Base-by-base conservation (phyloP, 2,888 invertebrate genomes). In the Eilema griseolum region DNA sequence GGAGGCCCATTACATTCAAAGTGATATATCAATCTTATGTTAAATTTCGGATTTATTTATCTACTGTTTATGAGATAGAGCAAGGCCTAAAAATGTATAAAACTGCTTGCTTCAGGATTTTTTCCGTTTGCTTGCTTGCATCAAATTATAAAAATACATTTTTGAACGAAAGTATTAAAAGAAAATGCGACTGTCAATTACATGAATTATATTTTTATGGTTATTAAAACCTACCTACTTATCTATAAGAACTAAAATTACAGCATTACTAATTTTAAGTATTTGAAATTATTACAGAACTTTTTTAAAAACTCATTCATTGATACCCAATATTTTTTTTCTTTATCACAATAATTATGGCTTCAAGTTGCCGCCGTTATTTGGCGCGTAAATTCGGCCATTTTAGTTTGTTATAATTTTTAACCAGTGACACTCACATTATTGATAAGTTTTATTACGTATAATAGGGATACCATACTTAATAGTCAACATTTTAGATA, bases 381-480 rank as follows among this genome's bases (percentile, higher is more conserved):
- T 52, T 52, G 52, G 52, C 52, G 52, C 52, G n/a, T 2, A 52
- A 52, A 52, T n/a, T 52, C 52, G n/a, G 52, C 52, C 52, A 52
- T 52, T 52, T 52, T 52, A 10, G 2, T 52, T 52, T 46, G 0
- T 46, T 52, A n/a, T n/a, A 8, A 1, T 52, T 52, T 52, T 52
- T 52, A n/a, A n/a, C 52, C 7, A 52, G n/a, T n/a, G 52, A n/a
- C 52, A 52, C 52, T 52, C 52, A n/a, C 52, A 52, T 52, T 52
- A 52, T 52, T n/a, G 3, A n/a, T 10, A 52, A 52, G 52, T 52
- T 52, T n/a, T 20, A n/a, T n/a, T 1, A n/a, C 52, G 1, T 52
- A 2, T 20, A 46, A 16, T 46, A 20, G 5, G 14, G 46, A 20
- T 41, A 46, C 20, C 20, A 46, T 46, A 37, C 41, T 16, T 4